phyloP scores from a whole-genome alignment of 2,797 vertebrate genomes.

The Coregonus suidteri region DNA sequence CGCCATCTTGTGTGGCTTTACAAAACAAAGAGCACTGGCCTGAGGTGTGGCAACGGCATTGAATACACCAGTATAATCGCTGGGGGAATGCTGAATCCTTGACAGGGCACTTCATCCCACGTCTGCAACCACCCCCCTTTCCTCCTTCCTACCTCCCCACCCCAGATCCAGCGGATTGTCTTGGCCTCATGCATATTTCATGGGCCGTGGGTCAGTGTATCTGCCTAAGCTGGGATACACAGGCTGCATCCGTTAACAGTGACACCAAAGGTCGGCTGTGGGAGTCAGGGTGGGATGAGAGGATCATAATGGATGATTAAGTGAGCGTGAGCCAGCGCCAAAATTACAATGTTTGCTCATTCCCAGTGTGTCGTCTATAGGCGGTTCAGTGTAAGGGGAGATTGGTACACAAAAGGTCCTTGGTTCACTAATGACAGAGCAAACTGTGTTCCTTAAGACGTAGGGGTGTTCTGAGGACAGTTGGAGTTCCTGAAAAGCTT shows the following conservation, averaged over 20 bases:
- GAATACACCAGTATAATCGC: constrained; percentile 19
- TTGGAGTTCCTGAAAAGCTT: neutral
- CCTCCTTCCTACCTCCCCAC: neutral
- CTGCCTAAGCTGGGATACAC: constrained; percentile 6
- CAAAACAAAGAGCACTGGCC: neutral
- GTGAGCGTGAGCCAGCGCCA: neutral
- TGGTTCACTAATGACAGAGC: neutral
- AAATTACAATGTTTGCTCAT: neutral
- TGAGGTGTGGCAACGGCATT: constrained; percentile 8
- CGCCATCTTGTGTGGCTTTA: neutral
- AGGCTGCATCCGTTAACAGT: neutral
- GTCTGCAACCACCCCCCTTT: neutral
- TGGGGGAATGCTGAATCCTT: constrained; percentile 25
- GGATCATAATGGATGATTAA: constrained; percentile 12
- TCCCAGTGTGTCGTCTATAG: neutral
- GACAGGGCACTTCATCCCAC: constrained; percentile 24
- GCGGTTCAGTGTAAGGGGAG: neutral
- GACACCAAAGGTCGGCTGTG: neutral
- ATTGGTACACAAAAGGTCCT: neutral
- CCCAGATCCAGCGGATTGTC: constrained; percentile 22
- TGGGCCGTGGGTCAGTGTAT: constrained; percentile 27
- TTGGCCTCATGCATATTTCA: constrained; percentile 39
- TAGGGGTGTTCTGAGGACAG: neutral
- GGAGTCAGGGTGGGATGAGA: neutral
- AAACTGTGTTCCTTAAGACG: neutral